phyloP scores from a whole-genome alignment of 2,888 invertebrate species.

The Caenorhabditis drosophilae region DNA sequence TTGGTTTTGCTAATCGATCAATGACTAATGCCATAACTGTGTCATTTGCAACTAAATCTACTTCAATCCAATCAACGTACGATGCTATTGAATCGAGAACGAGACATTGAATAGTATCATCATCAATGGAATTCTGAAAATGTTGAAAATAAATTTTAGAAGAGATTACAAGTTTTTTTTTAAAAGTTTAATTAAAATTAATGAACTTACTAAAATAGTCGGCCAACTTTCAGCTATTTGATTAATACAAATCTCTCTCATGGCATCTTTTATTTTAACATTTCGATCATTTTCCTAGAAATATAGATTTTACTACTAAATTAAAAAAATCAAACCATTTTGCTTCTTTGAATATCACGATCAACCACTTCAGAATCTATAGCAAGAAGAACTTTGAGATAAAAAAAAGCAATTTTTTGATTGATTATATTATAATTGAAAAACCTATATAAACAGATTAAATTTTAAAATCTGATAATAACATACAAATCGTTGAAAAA shows the following conservation, averaged over 20 bases:
- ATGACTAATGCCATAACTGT: conserved; percentile 73
- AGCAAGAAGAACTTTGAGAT: conserved; percentile 72
- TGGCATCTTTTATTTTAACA: conserved; percentile 73
- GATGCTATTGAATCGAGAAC: conserved; percentile 74
- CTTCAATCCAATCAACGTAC: conserved; percentile 75
- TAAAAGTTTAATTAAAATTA: not conserved
- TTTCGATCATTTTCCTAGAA: conserved; percentile 73
- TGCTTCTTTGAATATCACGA: conserved; percentile 71
- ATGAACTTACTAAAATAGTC: conserved; percentile 71
- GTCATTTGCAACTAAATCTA: conserved; percentile 74
- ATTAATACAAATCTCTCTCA: conserved; percentile 73
- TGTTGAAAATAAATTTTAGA: not conserved
- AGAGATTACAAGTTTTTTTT: not conserved
- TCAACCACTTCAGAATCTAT: conserved; percentile 74
- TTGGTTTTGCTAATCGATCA: conserved; percentile 27
- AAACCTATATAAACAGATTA: no score
- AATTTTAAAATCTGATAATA: no score
- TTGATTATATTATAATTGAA: conserved; percentile 25
- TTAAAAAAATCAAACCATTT: no score
- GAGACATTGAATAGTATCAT: conserved; percentile 51
- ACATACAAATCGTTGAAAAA: conserved; percentile 73
- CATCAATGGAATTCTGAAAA: conserved; percentile 17
- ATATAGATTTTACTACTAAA: no score
- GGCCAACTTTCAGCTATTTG: conserved; percentile 74
- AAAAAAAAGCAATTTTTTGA: conserved; percentile 71